phyloP scores from a whole-genome alignment of 1,140 invertebrate genomes.

The Pseudomyrmex flavicornis region DNA sequence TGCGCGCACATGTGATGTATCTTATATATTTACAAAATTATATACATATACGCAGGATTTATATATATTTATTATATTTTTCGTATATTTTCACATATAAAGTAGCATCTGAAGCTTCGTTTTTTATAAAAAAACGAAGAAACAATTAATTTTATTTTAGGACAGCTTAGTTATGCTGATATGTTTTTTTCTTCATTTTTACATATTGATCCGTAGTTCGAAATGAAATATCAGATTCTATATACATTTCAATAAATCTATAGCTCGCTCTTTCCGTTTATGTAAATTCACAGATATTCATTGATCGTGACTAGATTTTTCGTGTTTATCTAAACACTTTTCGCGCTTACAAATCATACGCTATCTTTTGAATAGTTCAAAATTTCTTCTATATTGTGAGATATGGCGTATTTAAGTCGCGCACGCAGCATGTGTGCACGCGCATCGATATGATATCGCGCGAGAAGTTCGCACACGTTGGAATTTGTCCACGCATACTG shows the following conservation, averaged over 20 bases:
- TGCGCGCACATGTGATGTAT: too few relatives aligned
- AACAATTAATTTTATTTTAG: conserved; percentile 7
- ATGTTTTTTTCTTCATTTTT: conserved; percentile 8
- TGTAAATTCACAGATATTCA: conserved; percentile 24
- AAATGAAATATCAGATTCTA: conserved; percentile 21
- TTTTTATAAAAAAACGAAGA: neutral
- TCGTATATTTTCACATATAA: conserved; percentile 1
- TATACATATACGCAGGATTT: neutral
- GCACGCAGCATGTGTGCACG: neutral
- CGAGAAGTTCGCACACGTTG: neutral
- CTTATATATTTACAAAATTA: too few relatives aligned
- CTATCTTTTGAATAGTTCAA: neutral
- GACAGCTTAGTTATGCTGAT: neutral
- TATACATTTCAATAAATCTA: conserved; percentile 20
- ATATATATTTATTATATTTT: conserved; percentile 15
- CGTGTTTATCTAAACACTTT: neutral
- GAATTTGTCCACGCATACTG: neutral
- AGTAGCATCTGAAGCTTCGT: neutral
- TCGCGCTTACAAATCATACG: too few relatives aligned
- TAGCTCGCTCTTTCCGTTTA: conserved; percentile 3
- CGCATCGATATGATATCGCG: neutral
- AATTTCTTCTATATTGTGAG: neutral
- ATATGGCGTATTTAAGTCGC: neutral
- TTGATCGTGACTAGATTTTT: conserved; percentile 30
- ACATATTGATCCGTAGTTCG: conserved; percentile 35